Base-by-base conservation (phyloP, 2,113 vertebrate species). In the Cervus canadensis region DNA sequence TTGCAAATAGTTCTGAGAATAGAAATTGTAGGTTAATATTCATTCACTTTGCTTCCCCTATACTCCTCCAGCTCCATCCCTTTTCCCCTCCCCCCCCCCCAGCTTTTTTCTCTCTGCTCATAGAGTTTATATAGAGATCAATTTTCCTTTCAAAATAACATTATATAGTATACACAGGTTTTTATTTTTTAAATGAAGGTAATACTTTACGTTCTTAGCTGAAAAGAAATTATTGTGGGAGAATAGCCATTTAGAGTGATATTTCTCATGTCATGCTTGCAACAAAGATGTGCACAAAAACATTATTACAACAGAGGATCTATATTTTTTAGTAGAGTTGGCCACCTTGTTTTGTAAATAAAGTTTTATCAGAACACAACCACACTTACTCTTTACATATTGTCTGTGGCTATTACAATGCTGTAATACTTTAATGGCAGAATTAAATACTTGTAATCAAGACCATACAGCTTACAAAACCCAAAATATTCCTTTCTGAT, bases 61-160 rank as follows among this genome's bases (percentile, higher is more conserved):
- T 12, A 19, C 11, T 48, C 36, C 3, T 36, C 23, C 7, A 25
- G 13, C 16, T 81, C 30, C 17, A 12, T 30, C 33, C 3, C 48
- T 48, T 19, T 17, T 23, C 85, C 19, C 19, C 19, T 9, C 6
- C 15, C 1, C 14, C 23, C 23, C 40, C 48, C 26, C n/a, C 7
- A 56, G 26, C 6, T 74, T 82, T 67, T 40, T 30, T 60, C n/a
- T 86, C 40, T 93, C 21, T 67, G n/a, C 15, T 54, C 45, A 79
- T 91, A 88, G 48, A 95, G n/a, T 50, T 78, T 83, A 16, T 48
- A 57, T 25, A 94, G 26, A 87, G 60, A 89, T 64, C 7, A 76
- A 5, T 93, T 95, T 96, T 89, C 28, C 48, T 95, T 79, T 93
- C 57, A 88, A 60, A 97, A 50, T 26, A 88, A 56, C 81, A 56